Conservation (phyloP, 2,113 vertebrate species). For the Eolophus roseicapilla region DNA sequence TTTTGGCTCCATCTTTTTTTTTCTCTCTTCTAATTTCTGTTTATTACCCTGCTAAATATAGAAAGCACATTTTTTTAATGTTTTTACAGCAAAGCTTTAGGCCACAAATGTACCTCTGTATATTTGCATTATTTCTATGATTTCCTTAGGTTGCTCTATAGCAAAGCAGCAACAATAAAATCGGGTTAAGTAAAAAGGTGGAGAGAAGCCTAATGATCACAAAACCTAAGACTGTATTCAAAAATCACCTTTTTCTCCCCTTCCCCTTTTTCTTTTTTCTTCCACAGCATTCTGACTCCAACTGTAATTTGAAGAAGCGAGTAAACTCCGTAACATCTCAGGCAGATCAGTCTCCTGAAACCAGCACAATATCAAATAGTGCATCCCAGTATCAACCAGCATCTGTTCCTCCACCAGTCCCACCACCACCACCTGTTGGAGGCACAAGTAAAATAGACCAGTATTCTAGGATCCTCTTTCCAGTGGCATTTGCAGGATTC, state of each 20-base stretch:
- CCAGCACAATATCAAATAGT: conserved; percentile 67
- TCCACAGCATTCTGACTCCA: conserved; percentile 78
- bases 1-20: neutral
- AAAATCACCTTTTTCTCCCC: neutral
- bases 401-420: conserved; percentile 69
- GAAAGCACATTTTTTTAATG: neutral
- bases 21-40: neutral
- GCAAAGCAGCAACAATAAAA: neutral
- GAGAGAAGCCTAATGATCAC: neutral
- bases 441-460: conserved; percentile 95
- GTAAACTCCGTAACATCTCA: conserved; percentile 78
- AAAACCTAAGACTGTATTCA: neutral
- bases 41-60: neutral
- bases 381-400: conserved; percentile 57
- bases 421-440: conserved; percentile 72
- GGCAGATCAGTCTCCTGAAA: conserved; percentile 74
- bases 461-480: conserved; percentile 94
- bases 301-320: conserved; percentile 88
- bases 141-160: neutral
- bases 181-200: neutral
- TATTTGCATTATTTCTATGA: neutral
- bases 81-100: neutral
- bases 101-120: neutral
- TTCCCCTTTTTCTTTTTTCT: neutral
- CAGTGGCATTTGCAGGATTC: conserved; percentile 93